phyloP scores from a whole-genome alignment of 2,113 vertebrate genomes.

The Ancistrus triradiatus region DNA sequence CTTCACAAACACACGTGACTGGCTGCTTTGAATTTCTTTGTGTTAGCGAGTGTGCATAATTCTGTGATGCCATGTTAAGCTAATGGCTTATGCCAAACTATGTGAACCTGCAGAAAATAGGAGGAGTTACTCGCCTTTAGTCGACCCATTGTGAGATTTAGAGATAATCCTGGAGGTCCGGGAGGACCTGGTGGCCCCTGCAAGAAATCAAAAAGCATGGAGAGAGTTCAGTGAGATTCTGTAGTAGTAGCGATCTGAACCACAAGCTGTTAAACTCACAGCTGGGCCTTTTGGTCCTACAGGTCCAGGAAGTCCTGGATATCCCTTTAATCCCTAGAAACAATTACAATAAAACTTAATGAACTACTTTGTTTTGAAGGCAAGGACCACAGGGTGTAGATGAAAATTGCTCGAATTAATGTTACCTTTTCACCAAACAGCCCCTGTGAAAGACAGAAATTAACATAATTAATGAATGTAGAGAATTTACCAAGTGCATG shows the following conservation, averaged over 20 bases:
- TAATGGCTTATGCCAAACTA: no score
- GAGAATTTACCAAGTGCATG: neutral
- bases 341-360: constrained; percentile 6
- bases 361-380: neutral
- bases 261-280: constrained; percentile 54
- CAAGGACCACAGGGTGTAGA: no score
- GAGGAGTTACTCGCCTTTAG: constrained; percentile 59
- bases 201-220: constrained; percentile 1
- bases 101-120: neutral
- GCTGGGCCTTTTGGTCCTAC: constrained; percentile 58
- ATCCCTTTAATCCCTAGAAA: constrained; percentile 73
- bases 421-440: constrained; percentile 69
- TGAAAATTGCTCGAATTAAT: constrained; percentile 3
- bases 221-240: neutral
- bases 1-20: no score
- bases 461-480: constrained; percentile 9
- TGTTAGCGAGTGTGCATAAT: no score
- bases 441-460: constrained; percentile 61
- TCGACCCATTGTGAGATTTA: constrained; percentile 62
- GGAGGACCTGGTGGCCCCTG: constrained; percentile 70
- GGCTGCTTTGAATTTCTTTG: no score
- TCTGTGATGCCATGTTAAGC: no score
- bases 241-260: neutral
- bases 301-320: constrained; percentile 59
- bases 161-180: constrained; percentile 58